These are phyloP conservation scores for Esox lucius DNA, from an alignment of 2,797 vertebrate species.

Conservation along the genomic window DNA sequence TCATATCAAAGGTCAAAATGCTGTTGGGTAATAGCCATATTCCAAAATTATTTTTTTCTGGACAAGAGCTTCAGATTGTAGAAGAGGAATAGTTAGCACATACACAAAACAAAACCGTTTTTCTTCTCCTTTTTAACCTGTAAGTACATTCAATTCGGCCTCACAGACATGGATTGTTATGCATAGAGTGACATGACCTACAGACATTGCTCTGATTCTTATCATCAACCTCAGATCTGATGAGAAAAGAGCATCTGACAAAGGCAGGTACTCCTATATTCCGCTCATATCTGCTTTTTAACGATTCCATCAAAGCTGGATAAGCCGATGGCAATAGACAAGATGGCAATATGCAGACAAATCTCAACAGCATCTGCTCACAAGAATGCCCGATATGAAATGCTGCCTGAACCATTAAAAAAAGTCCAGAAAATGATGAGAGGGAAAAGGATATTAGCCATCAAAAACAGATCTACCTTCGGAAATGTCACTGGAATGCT, in stretches of 20 bases:
- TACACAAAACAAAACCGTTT: slow-evolving; percentile 31
- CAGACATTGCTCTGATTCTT: slow-evolving; percentile 72
- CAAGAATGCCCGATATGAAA: slow-evolving; percentile 62
- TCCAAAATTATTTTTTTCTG: slow-evolving; percentile 26
- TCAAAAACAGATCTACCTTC: slow-evolving; percentile 29
- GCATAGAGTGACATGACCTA: slow-evolving; percentile 72
- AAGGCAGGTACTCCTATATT: slow-evolving; percentile 70
- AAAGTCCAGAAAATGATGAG: slow-evolving; percentile 46
- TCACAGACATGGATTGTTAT: slow-evolving; percentile 69
- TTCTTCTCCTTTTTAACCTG: slow-evolving; percentile 33
- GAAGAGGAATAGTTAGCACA: neutral
- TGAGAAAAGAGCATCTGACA: slow-evolving; percentile 67
- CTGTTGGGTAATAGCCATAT: slow-evolving; percentile 22
- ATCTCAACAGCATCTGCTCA: slow-evolving; percentile 69
- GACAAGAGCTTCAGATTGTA: neutral
- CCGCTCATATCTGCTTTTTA: slow-evolving; percentile 73
- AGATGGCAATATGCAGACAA: slow-evolving; percentile 64
- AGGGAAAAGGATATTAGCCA: slow-evolving; percentile 49
- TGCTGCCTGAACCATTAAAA: slow-evolving; percentile 69
- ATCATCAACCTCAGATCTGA: slow-evolving; percentile 70
- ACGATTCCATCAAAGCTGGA: slow-evolving; percentile 77
- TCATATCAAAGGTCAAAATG: slow-evolving; percentile 55
- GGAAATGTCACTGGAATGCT: slow-evolving; percentile 48
- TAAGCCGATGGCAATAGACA: slow-evolving; percentile 71
- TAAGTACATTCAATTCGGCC: slow-evolving; percentile 50